Evolutionary conservation across 2,888 invertebrate species (phyloP).

Genomic region (Germaria angustata): DNA sequence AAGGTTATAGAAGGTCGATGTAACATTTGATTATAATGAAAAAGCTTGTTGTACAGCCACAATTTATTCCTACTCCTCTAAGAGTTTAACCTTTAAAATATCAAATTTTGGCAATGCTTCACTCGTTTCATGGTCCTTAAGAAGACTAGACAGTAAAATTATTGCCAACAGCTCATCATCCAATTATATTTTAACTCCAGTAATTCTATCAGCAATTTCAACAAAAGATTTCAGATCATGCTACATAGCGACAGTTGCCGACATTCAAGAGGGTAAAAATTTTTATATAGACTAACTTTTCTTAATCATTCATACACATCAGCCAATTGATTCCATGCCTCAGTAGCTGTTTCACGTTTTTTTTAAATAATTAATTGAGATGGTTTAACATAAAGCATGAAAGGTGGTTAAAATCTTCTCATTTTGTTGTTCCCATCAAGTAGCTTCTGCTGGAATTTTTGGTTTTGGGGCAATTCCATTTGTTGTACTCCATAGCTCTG

Average conservation of each 20-base stretch:
- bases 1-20: too few species aligned
- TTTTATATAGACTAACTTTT: conserved; percentile 5
- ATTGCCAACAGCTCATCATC: neutral
- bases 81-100: neutral
- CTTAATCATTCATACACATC: neutral
- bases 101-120: neutral
- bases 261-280: neutral
- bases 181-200: neutral
- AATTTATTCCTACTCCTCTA: neutral
- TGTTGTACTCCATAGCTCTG: neutral
- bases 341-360: neutral
- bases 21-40: neutral
- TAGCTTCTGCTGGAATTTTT: neutral
- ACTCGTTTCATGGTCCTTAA: neutral
- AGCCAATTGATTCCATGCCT: neutral
- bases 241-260: neutral
- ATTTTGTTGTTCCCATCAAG: neutral
- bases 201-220: neutral
- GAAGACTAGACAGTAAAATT: conserved; percentile 1
- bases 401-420: neutral
- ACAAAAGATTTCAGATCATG: neutral
- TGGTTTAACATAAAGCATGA: neutral
- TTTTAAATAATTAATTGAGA: neutral
- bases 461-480: too few species aligned
- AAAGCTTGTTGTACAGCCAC: neutral